These are phyloP conservation scores for Ephydatia muelleri DNA, from an alignment of 37 sponge, comb jelly and placozoan genomes.

Conservation along the genomic window DNA sequence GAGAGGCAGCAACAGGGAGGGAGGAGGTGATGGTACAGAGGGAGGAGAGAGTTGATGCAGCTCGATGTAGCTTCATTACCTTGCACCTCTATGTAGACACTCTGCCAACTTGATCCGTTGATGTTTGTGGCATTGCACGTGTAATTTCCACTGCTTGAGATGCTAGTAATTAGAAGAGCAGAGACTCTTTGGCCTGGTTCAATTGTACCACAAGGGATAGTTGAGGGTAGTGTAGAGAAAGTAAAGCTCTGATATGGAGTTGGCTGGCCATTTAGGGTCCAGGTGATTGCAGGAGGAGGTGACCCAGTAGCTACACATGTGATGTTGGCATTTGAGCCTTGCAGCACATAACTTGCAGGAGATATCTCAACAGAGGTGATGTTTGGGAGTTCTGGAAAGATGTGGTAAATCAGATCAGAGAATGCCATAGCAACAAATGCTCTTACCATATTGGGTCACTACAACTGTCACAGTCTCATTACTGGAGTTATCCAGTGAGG, in stretches of 20 bases:
- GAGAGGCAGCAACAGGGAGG: too few species aligned
- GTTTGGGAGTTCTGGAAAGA: not conserved
- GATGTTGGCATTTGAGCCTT: not conserved
- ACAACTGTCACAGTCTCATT: not conserved
- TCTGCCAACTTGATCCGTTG: not conserved
- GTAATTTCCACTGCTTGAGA: not conserved
- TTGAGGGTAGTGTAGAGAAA: not conserved
- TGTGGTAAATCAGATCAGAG: not conserved
- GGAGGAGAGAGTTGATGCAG: not conserved
- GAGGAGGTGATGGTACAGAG: not conserved
- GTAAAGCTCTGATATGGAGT: not conserved
- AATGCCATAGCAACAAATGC: not conserved
- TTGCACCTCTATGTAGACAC: not conserved
- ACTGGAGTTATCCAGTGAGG: not conserved
- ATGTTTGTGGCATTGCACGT: not conserved
- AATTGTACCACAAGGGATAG: not conserved
- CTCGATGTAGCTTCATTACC: not conserved
- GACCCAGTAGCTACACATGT: not conserved
- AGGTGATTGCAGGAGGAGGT: not conserved
- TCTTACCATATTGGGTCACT: not conserved
- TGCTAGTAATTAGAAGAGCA: not conserved
- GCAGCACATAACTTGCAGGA: not conserved
- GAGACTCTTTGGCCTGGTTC: not conserved
- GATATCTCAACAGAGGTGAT: not conserved
- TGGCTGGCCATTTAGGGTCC: not conserved